phyloP scores from a whole-genome alignment of 1,140 invertebrate genomes.

The Drosophila subobscura region DNA sequence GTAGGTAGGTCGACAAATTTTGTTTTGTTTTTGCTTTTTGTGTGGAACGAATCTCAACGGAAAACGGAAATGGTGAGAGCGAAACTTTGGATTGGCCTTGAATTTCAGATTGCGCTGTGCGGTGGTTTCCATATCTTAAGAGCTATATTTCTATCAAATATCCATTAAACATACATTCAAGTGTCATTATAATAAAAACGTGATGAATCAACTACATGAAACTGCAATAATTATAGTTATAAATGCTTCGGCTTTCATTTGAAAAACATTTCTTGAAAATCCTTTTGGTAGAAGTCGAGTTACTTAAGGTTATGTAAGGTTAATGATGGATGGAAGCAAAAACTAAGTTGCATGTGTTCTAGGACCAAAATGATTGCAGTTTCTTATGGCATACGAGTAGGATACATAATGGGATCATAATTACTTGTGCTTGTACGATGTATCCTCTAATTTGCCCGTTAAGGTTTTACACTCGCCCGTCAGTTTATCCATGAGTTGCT shows the following conservation, averaged over 20 bases:
- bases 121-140: slow-evolving; percentile 36
- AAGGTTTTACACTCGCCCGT: slow-evolving; percentile 92
- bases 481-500: slow-evolving; percentile 94
- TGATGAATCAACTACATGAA: slow-evolving; percentile 32
- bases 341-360: not conserved
- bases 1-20: slow-evolving; percentile 39
- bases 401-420: slow-evolving; percentile 46
- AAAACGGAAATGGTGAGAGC: slow-evolving; percentile 42
- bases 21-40: slow-evolving; percentile 37
- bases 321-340: not conserved
- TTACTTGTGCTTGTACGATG: slow-evolving; percentile 93
- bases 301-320: too few species aligned
- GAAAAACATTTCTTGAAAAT: too few species aligned
- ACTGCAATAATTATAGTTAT: slow-evolving; percentile 10
- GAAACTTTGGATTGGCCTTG: slow-evolving; percentile 50
- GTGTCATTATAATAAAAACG: slow-evolving; percentile 12
- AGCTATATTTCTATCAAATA: slow-evolving; percentile 31
- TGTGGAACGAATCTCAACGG: slow-evolving; percentile 59
- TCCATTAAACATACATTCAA: slow-evolving; percentile 20
- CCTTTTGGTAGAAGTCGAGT: too few species aligned
- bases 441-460: slow-evolving; percentile 93
- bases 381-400: slow-evolving; percentile 2
- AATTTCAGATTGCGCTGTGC: slow-evolving; percentile 74
- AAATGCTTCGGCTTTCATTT: not conserved
- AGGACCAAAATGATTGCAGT: slow-evolving; percentile 15